These are phyloP conservation scores for Threskiornis aethiopicus DNA, from an alignment of 2,797 vertebrate species.

Conservation along the genomic window DNA sequence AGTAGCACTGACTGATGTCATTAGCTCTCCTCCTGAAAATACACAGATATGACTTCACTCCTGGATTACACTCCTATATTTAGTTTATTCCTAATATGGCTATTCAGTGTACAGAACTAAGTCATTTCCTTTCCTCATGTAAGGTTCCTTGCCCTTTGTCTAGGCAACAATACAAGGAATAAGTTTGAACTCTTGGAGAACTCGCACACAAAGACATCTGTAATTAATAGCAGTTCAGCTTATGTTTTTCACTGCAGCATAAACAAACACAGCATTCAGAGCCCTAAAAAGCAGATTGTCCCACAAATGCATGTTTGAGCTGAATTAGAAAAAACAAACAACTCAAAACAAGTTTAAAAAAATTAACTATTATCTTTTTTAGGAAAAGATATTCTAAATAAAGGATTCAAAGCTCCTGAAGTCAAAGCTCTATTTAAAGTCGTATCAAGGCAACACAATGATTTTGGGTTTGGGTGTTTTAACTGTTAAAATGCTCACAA, in stretches of 20 bases:
- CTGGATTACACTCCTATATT: constrained; percentile 76
- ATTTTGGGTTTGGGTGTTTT: neutral
- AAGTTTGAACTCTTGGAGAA: constrained; percentile 25
- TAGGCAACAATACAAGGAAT: constrained; percentile 76
- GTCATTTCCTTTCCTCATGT: constrained; percentile 72
- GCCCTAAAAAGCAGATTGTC: neutral
- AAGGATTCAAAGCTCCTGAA: neutral
- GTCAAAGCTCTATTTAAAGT: neutral
- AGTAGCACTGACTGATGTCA: constrained; percentile 66
- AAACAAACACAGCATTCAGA: neutral
- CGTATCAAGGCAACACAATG: neutral
- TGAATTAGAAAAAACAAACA: neutral
- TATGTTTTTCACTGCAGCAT: neutral
- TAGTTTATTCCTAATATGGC: constrained; percentile 83
- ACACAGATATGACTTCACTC: constrained; percentile 76
- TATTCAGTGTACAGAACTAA: constrained; percentile 53
- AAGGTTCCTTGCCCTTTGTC: constrained; percentile 74
- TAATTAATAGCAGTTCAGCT: constrained; percentile 18
- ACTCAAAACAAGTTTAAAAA: neutral
- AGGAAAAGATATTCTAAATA: neutral
- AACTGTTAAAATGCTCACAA: neutral
- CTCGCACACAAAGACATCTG: neutral
- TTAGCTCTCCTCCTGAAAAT: constrained; percentile 61
- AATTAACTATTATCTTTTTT: neutral
- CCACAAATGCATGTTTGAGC: neutral